A percentile compares a stretch with the other conserved stretches of the same genome.
Conservation (phyloP, 1,140 invertebrate genomes). For the Bathynomus jamesi region DNA sequence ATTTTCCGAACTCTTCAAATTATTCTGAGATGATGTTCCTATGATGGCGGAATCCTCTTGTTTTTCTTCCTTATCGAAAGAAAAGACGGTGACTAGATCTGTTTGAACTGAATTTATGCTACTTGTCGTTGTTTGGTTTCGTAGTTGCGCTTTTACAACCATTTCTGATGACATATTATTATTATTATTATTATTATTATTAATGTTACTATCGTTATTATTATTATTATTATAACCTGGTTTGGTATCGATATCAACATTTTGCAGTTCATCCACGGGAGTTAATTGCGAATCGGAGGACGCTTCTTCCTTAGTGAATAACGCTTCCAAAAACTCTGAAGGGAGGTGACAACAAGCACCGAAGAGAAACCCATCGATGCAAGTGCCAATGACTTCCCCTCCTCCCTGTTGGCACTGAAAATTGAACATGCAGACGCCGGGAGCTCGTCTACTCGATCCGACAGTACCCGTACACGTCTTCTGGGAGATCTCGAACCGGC, state of each 20-base stretch:
- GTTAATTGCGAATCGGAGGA: background rate
- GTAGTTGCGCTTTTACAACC: no score
- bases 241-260: background rate
- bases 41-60: no score
- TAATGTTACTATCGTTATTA: no score
- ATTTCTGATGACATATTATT: no score
- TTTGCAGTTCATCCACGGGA: background rate
- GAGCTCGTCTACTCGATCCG: background rate
- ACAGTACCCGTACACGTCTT: background rate
- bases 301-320: background rate
- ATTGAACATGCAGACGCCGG: slow-evolving; percentile 86
- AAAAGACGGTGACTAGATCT: background rate
- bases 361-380: slow-evolving; percentile 84
- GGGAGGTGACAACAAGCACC: slow-evolving; percentile 65
- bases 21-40: no score
- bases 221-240: background rate
- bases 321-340: background rate
- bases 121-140: no score
- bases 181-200: no score
- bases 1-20: no score
- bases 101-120: background rate
- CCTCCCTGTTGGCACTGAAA: slow-evolving; percentile 73
- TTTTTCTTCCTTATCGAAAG: no score
- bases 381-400: slow-evolving; percentile 75
- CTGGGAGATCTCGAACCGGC: background rate